These are phyloP conservation scores for Gasterosteus aculeatus DNA, from an alignment of 2,113 vertebrate species.

Conservation along the genomic window DNA sequence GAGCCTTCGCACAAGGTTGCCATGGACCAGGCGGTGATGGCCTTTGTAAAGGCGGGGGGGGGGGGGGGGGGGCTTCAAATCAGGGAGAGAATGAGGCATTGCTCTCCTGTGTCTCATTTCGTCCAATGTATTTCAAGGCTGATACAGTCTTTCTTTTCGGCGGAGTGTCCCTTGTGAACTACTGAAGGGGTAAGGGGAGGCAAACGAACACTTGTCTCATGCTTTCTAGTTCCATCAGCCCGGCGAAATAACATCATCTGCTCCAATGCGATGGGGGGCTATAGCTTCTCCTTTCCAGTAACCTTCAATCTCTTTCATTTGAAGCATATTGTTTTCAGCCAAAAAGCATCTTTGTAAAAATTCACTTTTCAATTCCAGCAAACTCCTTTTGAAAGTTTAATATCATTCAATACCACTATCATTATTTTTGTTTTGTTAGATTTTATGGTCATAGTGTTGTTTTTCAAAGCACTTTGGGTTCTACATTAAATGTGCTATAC, in stretches of 20 bases:
- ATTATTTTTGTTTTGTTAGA: background rate
- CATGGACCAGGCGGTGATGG: conserved; percentile 38
- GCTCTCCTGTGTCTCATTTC: conserved; percentile 71
- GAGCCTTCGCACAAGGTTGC: conserved; percentile 31
- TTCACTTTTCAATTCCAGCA: conserved; percentile 14
- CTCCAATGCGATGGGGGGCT: conserved; percentile 40
- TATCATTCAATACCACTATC: background rate
- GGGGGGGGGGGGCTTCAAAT: conserved; percentile 47
- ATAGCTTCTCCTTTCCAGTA: conserved; percentile 39
- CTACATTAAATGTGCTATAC: too few relatives aligned
- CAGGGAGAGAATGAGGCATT: conserved; percentile 50
- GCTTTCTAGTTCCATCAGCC: conserved; percentile 50
- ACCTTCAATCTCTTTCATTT: conserved; percentile 36
- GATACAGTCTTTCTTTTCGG: conserved; percentile 62
- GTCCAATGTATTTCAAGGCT: conserved; percentile 73
- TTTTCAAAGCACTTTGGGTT: background rate
- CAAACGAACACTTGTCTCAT: conserved; percentile 47
- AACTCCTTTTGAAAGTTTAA: background rate
- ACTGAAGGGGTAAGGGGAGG: conserved; percentile 55
- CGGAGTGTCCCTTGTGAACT: conserved; percentile 56
- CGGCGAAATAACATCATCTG: conserved; percentile 70
- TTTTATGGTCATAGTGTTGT: background rate
- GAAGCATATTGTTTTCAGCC: conserved; percentile 36
- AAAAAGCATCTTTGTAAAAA: conserved; percentile 44
- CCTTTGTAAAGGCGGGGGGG: conserved; percentile 16